Base-by-base conservation (phyloP, 2,113 vertebrate genomes). In the Archocentrus centrarchus region DNA sequence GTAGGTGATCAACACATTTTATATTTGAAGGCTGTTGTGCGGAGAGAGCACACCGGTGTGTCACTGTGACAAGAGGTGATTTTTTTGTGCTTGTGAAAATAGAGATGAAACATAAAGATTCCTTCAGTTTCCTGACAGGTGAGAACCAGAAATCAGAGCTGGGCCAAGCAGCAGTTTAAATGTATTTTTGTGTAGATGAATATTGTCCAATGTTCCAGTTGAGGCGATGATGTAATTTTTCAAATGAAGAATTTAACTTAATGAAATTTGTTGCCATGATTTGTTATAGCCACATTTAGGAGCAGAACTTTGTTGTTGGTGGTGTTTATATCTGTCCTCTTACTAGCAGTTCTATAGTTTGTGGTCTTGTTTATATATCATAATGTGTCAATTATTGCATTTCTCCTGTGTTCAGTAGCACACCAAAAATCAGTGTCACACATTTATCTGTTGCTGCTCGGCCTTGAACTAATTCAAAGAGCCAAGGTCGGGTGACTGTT, bases 1-100 rank as follows among this genome's bases (percentile, higher is more conserved):
- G 57, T 68, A 80, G 66, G 80, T 75, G 93, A 93, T 94, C 90
- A 93, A 93, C 93, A 93, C 89, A 3, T 93, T 90, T 85, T 89
- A 83, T 80, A 85, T 88, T 79, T 88, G 59, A 89, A 79, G 66
- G 44, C 82, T 84, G 85, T 64, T 15, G 68, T 60, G 53, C 66
- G 82, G 79, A 5, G 27, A 75, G 63, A 75, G 78, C 7, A 17
- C 80, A 85, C 85, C 79, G 57, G 76, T 53, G 86, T 80, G 90
- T 89, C 80, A 32, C 83, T 22, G 53, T 89, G 77, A 91, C 90
- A 87, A 86, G 80, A 7, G 60, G 75, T 83, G 15, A 75, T 85
- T 85, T 92, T 83, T 93, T 87, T 90, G 66, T 80, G 62, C 89
- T 60, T 79, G 39, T 92, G 88, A 88, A 92, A 91, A 91, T 87